These are phyloP conservation scores for Rhynchonema sp. DNA, from an alignment of 2,888 invertebrate species.

Conservation along the genomic window DNA sequence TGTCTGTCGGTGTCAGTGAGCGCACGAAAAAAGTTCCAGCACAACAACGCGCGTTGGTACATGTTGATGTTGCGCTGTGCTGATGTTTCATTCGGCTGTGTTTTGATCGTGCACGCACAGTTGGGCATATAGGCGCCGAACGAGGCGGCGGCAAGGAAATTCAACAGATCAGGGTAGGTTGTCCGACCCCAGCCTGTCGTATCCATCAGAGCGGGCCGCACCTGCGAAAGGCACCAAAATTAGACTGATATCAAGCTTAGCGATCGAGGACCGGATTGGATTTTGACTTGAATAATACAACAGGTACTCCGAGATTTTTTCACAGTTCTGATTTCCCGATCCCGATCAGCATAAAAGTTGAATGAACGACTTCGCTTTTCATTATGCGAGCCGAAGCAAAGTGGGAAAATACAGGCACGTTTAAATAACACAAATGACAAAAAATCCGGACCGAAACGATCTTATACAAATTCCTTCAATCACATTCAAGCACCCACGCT, in stretches of 20 bases:
- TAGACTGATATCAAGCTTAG: no score
- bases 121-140: slow-evolving; percentile 42
- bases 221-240: background rate
- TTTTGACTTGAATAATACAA: no score
- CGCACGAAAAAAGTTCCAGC: slow-evolving; percentile 42
- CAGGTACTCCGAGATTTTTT: no score
- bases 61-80: slow-evolving; percentile 33
- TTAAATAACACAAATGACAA: background rate
- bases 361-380: no score
- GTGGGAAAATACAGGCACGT: background rate
- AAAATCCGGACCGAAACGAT: no score
- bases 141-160: slow-evolving; percentile 53
- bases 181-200: slow-evolving; percentile 43
- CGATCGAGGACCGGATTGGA: no score
- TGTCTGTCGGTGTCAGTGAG: slow-evolving; percentile 15
- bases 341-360: no score
- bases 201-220: background rate
- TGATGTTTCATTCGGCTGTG: background rate
- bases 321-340: no score
- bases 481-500: no score
- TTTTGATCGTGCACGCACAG: slow-evolving; percentile 6
- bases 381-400: background rate
- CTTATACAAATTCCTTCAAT: no score
- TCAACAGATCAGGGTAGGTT: slow-evolving; percentile 51
- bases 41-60: slow-evolving; percentile 43